These are phyloP conservation scores for Odobenus rosmarus DNA, from an alignment of 2,113 vertebrate species.

Conservation along the genomic window DNA sequence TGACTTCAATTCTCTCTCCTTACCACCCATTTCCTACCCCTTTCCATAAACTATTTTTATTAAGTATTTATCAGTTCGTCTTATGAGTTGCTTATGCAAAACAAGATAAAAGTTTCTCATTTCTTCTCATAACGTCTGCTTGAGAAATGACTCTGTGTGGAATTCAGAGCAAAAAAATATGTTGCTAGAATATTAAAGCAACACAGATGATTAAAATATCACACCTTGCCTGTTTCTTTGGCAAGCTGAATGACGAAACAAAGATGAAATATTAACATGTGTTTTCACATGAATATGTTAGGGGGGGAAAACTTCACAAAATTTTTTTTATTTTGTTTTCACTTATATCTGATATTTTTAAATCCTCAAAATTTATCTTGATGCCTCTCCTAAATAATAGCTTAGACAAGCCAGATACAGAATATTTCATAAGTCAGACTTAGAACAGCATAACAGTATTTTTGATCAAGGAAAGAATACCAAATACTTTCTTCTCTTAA, in stretches of 20 bases:
- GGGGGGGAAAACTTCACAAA: conserved; percentile 43
- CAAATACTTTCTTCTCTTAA: conserved; percentile 32
- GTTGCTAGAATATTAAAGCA: conserved; percentile 77
- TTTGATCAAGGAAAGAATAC: conserved; percentile 3
- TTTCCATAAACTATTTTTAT: conserved; percentile 66
- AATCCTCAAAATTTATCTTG: conserved; percentile 25
- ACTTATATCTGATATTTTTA: conserved; percentile 52
- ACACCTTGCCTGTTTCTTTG: conserved; percentile 84
- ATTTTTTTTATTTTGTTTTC: conserved; percentile 67
- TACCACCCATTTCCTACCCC: background rate
- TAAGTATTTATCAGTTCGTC: conserved; percentile 63
- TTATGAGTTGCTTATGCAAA: conserved; percentile 64
- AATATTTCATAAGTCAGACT: conserved; percentile 27
- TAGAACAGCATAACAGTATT: background rate
- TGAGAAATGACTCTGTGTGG: conserved; percentile 65
- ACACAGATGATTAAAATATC: conserved; percentile 87
- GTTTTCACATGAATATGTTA: conserved; percentile 80
- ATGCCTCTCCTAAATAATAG: conserved; percentile 40
- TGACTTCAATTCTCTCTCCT: conserved; percentile 9
- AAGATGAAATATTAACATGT: conserved; percentile 81
- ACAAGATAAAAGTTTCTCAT: conserved; percentile 68
- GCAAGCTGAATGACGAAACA: conserved; percentile 78
- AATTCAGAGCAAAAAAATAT: conserved; percentile 59
- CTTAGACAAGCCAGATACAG: background rate
- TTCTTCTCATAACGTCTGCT: conserved; percentile 60